Base-by-base conservation (phyloP, 1,140 invertebrate genomes). In the Nasonia vitripennis region DNA sequence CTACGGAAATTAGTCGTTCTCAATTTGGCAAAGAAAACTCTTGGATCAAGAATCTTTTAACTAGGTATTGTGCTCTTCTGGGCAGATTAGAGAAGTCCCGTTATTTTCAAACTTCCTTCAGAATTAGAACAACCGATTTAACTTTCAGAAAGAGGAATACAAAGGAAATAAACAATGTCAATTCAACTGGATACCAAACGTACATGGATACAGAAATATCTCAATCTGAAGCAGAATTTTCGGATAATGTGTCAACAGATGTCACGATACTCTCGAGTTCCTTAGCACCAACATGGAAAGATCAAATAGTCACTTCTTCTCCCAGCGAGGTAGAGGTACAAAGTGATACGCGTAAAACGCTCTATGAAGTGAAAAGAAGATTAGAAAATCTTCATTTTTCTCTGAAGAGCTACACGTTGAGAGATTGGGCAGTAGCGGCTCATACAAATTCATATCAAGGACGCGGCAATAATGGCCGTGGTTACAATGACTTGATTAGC, bases 1-100 rank as follows among this genome's bases (percentile, higher is more conserved):
- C 3, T 27, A 71, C 23, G 10, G 11, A 71, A 71, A 91, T 27
- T n/a, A n/a, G 4, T 7, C 23, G 91, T 51, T 88, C 89, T 2
- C 87, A 87, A 75, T 81, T 88, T 2, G 83, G 78, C 34, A 86
- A 90, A 4, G 81, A 88, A 41, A 87, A 90, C 37, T 78, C 82
- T 9, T 91, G 90, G 89, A 86, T 90, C 1, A 90, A 91, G 55
- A 86, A 89, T 31, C 77, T 90, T 11, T 37, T 91, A 10, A n/a
- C 87, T 31, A 87, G 88, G 91, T 91, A 88, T 77, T 20, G 23
- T 45, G 27, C 17, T 9, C 14, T 41, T 37, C 37, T 41, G 4
- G 0, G 0, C 7, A 5, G 17, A 17, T n/a, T 6, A 75, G 45
- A 7, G 17, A 62, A 62, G 6, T 45, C 41, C 0, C 14, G 55